Base-by-base conservation (phyloP, 2,113 vertebrate species). In the Cairina moschata region DNA sequence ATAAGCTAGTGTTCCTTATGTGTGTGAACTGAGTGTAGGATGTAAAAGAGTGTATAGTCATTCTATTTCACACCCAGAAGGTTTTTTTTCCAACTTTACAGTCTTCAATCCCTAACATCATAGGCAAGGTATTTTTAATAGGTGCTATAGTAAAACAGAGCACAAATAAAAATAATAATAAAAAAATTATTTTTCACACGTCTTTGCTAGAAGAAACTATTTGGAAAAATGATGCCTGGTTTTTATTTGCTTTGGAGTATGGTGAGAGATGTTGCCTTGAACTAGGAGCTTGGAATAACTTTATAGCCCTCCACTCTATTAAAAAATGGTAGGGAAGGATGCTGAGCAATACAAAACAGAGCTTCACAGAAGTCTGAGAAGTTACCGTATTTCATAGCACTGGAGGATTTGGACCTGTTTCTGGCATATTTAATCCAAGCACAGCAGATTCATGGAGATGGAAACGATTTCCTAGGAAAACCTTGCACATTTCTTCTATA, bases 211-310 rank as follows among this genome's bases (percentile, higher is more conserved):
- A 74, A 42, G 67, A 73, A 78, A 76, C 74, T 58, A 59, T 32
- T 77, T 58, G 34, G 72, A 40, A 91, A 75, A 65, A 40, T 71
- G 7, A 21, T 3, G 2, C 21, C 84, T 94, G 89, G 36, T 84
- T 94, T 95, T 88, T 36, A 74, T 96, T 95, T 95, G 63, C 34
- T 83, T 83, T 85, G 87, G 78, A 90, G 60, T 71, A 52, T 32
- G 74, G 40, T 79, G 76, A 86, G 59, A 91, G 52, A 74, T 28
- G 69, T 85, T 79, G 50, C 67, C 31, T 88, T 74, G 79, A 85
- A 26, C 34, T 55, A 21, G 42, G 86, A 84, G 36, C 65, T 48
- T 87, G 71, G 81, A 79, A 89, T 15, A 60, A 42, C 69, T 93
- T 67, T 42, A 34, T 40, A 86, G 40, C 4, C 12, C 17, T 88